phyloP scores from a whole-genome alignment of 1,140 invertebrate genomes.

The Aphidius ervi region DNA sequence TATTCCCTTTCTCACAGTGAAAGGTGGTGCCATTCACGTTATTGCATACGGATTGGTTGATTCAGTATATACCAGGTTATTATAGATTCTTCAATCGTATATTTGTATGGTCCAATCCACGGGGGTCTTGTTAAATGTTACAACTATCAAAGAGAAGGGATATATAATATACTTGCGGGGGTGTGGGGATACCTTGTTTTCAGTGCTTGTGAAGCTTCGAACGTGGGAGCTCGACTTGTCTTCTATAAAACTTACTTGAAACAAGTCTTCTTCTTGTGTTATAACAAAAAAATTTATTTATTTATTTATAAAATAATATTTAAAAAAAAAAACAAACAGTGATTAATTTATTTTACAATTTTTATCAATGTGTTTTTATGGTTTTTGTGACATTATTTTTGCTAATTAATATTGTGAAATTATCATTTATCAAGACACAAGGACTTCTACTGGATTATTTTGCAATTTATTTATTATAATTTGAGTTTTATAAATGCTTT shows the following conservation, averaged over 20 bases:
- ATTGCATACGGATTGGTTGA: background rate
- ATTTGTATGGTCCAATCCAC: constrained; percentile 6
- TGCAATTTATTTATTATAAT: no score
- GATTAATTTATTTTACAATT: background rate
- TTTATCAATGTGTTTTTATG: background rate
- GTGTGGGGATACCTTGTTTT: constrained; percentile 21
- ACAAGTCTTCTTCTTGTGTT: background rate
- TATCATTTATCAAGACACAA: no score
- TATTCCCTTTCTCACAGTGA: background rate
- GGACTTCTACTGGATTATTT: no score
- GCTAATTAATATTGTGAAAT: no score
- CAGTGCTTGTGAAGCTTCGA: constrained; percentile 21
- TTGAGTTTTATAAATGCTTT: no score
- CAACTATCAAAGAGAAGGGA: background rate
- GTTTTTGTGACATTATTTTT: background rate
- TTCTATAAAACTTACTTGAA: constrained; percentile 2
- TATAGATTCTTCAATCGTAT: constrained; percentile 2
- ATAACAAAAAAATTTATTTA: no score
- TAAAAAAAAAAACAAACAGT: no score
- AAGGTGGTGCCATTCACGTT: background rate
- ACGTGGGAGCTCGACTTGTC: constrained; percentile 17
- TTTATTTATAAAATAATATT: no score
- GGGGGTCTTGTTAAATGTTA: background rate
- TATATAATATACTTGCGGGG: constrained; percentile 12
- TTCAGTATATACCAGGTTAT: constrained; percentile 3